phyloP scores from a whole-genome alignment of 1,140 invertebrate species.

The Oryctes rhinoceros region DNA sequence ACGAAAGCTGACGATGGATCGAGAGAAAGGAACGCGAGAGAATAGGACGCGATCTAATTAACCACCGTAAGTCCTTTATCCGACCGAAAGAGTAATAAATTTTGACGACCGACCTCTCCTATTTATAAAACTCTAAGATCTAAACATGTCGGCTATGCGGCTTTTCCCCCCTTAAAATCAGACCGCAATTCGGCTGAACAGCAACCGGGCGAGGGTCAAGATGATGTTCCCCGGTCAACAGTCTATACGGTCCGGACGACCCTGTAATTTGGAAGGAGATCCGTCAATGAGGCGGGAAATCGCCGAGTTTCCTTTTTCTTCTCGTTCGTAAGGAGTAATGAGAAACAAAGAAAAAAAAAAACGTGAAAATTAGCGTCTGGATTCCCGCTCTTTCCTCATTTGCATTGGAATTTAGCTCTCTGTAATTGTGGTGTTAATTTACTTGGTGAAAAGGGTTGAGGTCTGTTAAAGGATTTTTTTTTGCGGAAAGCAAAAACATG shows the following conservation, averaged over 20 bases:
- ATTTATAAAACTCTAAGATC: neutral
- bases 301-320: neutral
- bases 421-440: constrained; percentile 11
- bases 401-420: neutral
- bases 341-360: neutral
- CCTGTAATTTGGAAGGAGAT: neutral
- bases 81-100: neutral
- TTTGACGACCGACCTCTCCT: neutral
- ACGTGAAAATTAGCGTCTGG: neutral
- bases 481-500: neutral
- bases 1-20: too few species aligned
- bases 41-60: neutral
- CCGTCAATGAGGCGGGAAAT: neutral
- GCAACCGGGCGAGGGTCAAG: neutral
- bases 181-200: neutral
- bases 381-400: neutral
- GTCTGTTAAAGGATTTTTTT: neutral
- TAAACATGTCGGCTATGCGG: neutral
- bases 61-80: neutral
- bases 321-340: too few species aligned
- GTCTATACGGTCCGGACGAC: neutral
- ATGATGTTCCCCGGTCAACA: neutral
- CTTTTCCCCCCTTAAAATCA: neutral
- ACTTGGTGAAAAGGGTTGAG: neutral
- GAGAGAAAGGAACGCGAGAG: neutral